Percentiles rank a stretch among this genome's conserved stretches.
These are phyloP conservation scores for Phortica okadai DNA, from an alignment of 2,888 invertebrate genomes.

Conservation along the genomic window DNA sequence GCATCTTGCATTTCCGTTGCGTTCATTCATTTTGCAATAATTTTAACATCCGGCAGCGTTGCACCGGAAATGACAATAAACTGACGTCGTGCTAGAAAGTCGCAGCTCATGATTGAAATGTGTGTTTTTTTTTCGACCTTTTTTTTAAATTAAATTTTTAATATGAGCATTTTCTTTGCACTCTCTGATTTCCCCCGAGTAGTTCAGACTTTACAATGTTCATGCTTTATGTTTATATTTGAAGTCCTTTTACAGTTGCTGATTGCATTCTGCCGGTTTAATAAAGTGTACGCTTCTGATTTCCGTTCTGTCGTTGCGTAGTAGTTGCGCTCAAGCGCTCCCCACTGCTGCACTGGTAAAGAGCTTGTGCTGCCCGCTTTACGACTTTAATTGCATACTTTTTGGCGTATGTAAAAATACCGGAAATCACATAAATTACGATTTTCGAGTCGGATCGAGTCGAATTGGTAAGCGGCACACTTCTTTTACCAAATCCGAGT, in stretches of 20 bases:
- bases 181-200: conserved; percentile 33
- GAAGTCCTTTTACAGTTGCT: too few species aligned
- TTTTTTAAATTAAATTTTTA: conserved; percentile 9
- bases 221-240: too few species aligned
- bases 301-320: conserved; percentile 42
- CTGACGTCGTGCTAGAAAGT: neutral
- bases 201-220: too few species aligned
- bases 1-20: conserved; percentile 58
- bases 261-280: conserved; percentile 24
- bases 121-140: conserved; percentile 2
- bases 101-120: neutral
- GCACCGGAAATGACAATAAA: conserved; percentile 66
- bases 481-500: conserved; percentile 59
- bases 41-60: conserved; percentile 61
- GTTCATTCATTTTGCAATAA: conserved; percentile 63
- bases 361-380: neutral
- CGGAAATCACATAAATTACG: conserved; percentile 64
- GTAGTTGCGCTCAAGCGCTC: neutral
- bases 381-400: conserved; percentile 54
- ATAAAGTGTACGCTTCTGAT: conserved; percentile 47
- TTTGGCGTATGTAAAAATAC: conserved; percentile 42
- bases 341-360: neutral
- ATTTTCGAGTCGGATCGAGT: conserved; percentile 47
- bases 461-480: conserved; percentile 39
- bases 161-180: conserved; percentile 10